phyloP scores from a whole-genome alignment of 2,888 invertebrate species.

The Blastobasis adustella region DNA sequence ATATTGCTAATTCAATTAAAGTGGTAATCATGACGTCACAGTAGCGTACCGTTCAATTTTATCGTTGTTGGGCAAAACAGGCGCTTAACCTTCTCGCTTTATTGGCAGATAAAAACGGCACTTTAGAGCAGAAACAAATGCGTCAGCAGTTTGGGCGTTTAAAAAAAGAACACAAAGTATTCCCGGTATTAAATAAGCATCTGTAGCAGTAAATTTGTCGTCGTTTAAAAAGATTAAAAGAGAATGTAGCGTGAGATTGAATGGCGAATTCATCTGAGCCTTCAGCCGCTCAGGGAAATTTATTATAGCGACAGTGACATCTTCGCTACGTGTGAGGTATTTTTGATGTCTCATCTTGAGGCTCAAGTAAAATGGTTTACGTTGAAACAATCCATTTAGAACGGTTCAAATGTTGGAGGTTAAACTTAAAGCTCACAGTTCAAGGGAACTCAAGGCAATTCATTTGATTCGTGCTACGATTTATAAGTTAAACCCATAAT shows the following conservation, averaged over 20 bases:
- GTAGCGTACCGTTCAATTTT: constrained; percentile 17
- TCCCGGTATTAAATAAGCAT: constrained; percentile 51
- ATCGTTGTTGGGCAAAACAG: constrained; percentile 15
- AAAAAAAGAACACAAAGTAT: constrained; percentile 38
- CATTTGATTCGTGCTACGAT: no score
- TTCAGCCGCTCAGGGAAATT: constrained; percentile 41
- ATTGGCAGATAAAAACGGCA: constrained; percentile 30
- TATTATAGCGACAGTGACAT: constrained; percentile 45
- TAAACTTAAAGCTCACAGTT: no score
- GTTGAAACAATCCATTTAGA: no score
- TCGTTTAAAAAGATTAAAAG: constrained; percentile 66
- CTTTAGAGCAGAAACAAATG: constrained; percentile 35
- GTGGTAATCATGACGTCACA: no score
- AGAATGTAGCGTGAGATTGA: constrained; percentile 68
- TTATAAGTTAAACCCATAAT: no score
- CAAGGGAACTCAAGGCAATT: no score
- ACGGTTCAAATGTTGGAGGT: no score
- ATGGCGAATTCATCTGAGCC: constrained; percentile 58
- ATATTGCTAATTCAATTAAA: no score
- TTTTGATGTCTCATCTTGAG: constrained; percentile 1
- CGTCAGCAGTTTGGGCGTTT: constrained; percentile 35
- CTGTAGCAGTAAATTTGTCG: constrained; percentile 65
- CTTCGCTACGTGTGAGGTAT: constrained; percentile 22
- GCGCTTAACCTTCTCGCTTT: constrained; percentile 23
- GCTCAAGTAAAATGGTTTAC: background rate